phyloP scores from a whole-genome alignment of 2,113 vertebrate genomes.

The Chascanopsetta lugubris region DNA sequence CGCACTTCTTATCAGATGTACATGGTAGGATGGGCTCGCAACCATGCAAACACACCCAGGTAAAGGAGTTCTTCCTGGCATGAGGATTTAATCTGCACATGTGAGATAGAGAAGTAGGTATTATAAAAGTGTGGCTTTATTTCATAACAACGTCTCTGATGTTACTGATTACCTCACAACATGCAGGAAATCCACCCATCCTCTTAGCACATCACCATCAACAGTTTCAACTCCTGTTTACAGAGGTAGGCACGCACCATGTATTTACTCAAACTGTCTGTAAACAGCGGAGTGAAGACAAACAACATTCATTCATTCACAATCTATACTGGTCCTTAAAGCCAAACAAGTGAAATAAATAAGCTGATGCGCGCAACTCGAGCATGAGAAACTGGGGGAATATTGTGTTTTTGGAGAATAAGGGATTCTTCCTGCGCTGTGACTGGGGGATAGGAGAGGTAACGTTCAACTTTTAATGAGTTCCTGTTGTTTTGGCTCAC shows the following conservation, averaged over 20 bases:
- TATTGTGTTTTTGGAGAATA: not conserved
- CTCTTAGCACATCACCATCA: not conserved
- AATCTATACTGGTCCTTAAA: no score
- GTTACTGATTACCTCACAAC: conserved; percentile 11
- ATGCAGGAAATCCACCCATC: not conserved
- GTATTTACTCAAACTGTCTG: not conserved
- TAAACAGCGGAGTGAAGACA: not conserved
- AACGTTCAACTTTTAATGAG: conserved; percentile 61
- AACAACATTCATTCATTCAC: no score
- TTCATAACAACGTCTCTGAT: conserved; percentile 4
- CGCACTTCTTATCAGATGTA: not conserved
- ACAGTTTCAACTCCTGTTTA: not conserved
- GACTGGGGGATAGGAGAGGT: conserved; percentile 27
- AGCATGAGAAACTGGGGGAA: no score
- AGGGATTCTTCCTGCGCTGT: not conserved
- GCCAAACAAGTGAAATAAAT: no score
- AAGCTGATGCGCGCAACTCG: no score
- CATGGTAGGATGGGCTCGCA: not conserved
- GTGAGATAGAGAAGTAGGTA: not conserved
- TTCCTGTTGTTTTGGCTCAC: conserved; percentile 67
- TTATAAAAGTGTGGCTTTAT: not conserved
- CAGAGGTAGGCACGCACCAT: not conserved
- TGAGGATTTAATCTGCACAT: conserved; percentile 22
- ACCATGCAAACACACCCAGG: not conserved
- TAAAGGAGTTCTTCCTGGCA: not conserved